Evolutionary conservation across 2,888 invertebrate genomes (phyloP), one percentile per base, ranked within the genome.

Genomic region (Yponomeuta sedellus): DNA sequence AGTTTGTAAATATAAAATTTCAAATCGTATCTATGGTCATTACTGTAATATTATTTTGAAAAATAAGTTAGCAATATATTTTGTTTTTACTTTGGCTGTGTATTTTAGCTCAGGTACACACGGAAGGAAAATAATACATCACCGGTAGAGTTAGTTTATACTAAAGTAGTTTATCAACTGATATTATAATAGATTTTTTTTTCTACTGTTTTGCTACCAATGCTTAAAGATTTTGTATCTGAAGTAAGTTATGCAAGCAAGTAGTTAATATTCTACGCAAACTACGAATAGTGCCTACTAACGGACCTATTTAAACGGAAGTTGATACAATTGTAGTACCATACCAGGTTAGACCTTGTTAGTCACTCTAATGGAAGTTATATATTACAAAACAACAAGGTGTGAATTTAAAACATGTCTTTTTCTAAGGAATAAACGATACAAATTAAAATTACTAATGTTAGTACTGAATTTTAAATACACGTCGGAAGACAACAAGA

Each of bases 391-490:
- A 52, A 52, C 16, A 52, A 52, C 44, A 52, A 52, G 12, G 44
- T 52, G 44, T 52, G 12, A 57, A 56, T 25, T n/a, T 5, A 64
- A 78, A 82, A 84, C 80, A 87, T 91, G 90, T 91, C 90, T 91
- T 90, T 91, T 52, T 91, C 76, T 72, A 80, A 87, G 86, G 85
- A 89, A 88, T 88, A 86, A 82, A 64, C 52, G n/a, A 64, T 85
- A 86, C 83, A 85, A 85, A 84, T 80, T 78, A 79, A n/a, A 80
- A 22, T 40, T 28, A 58, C 58, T 28, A 52, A 16, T 52, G 44
- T 64, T 75, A 77, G 68, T 73, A 72, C 25, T 64, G 73, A 34
- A 34, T 34, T 34, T 34, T 73, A 74, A 78, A 77, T 72, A 77
- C 76, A 73, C 75, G 77, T 81, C 82, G 88, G 88, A 88, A 88